phyloP scores from a whole-genome alignment of 2,888 invertebrate species.

The Shargacucullia verbasci region DNA sequence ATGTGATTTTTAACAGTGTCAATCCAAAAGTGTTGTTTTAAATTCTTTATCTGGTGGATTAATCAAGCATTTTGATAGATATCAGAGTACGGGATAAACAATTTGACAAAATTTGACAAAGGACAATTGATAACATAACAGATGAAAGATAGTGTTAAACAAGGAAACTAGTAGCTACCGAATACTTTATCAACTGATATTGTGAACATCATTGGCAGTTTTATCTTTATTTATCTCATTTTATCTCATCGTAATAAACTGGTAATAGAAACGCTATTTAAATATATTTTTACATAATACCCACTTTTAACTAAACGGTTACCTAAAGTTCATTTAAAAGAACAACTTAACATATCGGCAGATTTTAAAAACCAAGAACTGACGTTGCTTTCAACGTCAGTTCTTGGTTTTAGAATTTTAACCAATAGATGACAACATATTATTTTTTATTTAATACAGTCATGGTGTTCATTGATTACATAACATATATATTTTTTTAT shows the following conservation, averaged over 20 bases:
- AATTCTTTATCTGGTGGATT: slow-evolving; percentile 33
- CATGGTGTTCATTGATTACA: too few relatives aligned
- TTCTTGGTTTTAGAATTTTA: too few relatives aligned
- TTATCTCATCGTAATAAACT: slow-evolving; percentile 15
- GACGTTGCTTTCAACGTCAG: too few relatives aligned
- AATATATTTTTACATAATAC: slow-evolving; percentile 4
- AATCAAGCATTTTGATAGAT: slow-evolving; percentile 32
- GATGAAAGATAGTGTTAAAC: slow-evolving; percentile 21
- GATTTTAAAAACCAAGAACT: too few relatives aligned
- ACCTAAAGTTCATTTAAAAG: too few relatives aligned
- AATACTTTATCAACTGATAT: slow-evolving; percentile 18
- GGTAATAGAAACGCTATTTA: neutral
- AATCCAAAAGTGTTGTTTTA: slow-evolving; percentile 25
- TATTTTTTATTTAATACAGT: too few relatives aligned
- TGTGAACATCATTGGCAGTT: slow-evolving; percentile 27
- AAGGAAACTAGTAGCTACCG: slow-evolving; percentile 8
- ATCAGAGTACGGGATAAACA: slow-evolving; percentile 27
- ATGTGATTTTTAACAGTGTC: slow-evolving; percentile 7
- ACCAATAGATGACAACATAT: too few relatives aligned
- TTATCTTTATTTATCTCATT: slow-evolving; percentile 37
- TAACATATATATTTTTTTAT: too few relatives aligned
- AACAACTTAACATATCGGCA: too few relatives aligned
- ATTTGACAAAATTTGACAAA: too few relatives aligned
- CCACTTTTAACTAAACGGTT: slow-evolving; percentile 1
- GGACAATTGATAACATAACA: slow-evolving; percentile 22